phyloP scores from a whole-genome alignment of 1,140 invertebrate species.

The Andricus grossulariae region DNA sequence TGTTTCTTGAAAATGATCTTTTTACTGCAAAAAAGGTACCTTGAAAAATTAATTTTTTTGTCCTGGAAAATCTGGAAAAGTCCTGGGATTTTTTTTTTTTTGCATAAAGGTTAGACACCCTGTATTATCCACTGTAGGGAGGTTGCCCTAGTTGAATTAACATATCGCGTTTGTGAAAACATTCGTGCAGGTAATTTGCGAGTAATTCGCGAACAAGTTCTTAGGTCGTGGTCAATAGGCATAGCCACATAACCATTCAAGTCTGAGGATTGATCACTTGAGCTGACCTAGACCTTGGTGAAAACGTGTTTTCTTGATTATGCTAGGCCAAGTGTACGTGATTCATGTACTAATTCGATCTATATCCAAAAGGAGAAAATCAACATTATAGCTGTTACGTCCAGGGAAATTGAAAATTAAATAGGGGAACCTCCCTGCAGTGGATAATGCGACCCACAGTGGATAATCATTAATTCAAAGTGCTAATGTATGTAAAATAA shows the following conservation, averaged over 20 bases:
- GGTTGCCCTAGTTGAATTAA: too few relatives aligned
- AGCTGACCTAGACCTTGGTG: slow-evolving; percentile 46
- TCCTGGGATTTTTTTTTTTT: too few relatives aligned
- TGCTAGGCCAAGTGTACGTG: neutral
- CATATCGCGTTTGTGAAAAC: neutral
- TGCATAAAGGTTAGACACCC: too few relatives aligned
- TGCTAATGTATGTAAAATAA: too few relatives aligned
- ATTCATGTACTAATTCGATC: neutral
- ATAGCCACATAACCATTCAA: neutral
- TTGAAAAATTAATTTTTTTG: too few relatives aligned
- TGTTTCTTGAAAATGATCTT: too few relatives aligned
- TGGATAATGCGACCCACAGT: too few relatives aligned
- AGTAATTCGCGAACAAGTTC: slow-evolving; percentile 3
- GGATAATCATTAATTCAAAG: too few relatives aligned
- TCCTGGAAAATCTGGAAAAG: too few relatives aligned
- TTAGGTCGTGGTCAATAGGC: neutral
- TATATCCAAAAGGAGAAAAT: neutral
- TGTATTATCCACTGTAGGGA: too few relatives aligned
- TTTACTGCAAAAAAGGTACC: too few relatives aligned
- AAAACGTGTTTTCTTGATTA: slow-evolving; percentile 25
- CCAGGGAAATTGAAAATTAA: slow-evolving; percentile 10
- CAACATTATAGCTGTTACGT: neutral
- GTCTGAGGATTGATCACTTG: slow-evolving; percentile 35
- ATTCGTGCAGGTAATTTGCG: slow-evolving; percentile 12
- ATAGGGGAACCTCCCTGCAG: neutral